A percentile compares a stretch with the other conserved stretches of the same genome.
phyloP scores from a whole-genome alignment of 2,888 invertebrate species.

The Drosophila subsilvestris region DNA sequence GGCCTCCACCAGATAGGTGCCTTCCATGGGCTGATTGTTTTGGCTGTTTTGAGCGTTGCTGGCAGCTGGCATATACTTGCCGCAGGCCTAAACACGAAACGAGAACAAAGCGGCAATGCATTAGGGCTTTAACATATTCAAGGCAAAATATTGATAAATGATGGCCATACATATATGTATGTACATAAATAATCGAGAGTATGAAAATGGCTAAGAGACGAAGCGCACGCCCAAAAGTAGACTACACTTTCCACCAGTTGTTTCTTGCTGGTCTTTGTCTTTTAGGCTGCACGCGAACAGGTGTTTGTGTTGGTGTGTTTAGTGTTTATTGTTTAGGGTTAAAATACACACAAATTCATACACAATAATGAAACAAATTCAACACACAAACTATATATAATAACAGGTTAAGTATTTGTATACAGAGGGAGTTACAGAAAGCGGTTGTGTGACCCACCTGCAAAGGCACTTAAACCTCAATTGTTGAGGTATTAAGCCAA shows the following conservation, averaged over 20 bases:
- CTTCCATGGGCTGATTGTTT: conserved; percentile 92
- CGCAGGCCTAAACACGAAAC: conserved; percentile 87
- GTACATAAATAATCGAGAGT: background rate
- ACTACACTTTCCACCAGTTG: background rate
- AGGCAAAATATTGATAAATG: conserved; percentile 20
- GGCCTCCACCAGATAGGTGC: conserved; percentile 93
- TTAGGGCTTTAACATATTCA: conserved; percentile 17
- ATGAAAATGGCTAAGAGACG: conserved; percentile 2
- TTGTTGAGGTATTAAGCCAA: background rate
- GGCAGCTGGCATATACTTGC: conserved; percentile 94
- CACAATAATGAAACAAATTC: conserved; percentile 40
- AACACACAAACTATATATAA: conserved; percentile 28
- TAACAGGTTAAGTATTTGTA: background rate
- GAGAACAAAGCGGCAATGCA: conserved; percentile 23
- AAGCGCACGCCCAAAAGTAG: background rate
- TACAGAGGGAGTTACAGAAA: conserved; percentile 25
- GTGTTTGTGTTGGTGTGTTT: conserved; percentile 1
- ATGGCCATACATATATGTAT: no score
- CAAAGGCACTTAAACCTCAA: conserved; percentile 20
- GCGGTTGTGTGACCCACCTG: conserved; percentile 36
- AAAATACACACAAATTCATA: conserved; percentile 20
- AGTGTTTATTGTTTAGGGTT: background rate
- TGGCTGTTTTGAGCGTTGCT: conserved; percentile 92
- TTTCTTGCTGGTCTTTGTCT: background rate
- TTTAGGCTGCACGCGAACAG: conserved; percentile 2